These are phyloP conservation scores for Clusia tigrina DNA, from an alignment of 2,888 invertebrate species.

Conservation along the genomic window DNA sequence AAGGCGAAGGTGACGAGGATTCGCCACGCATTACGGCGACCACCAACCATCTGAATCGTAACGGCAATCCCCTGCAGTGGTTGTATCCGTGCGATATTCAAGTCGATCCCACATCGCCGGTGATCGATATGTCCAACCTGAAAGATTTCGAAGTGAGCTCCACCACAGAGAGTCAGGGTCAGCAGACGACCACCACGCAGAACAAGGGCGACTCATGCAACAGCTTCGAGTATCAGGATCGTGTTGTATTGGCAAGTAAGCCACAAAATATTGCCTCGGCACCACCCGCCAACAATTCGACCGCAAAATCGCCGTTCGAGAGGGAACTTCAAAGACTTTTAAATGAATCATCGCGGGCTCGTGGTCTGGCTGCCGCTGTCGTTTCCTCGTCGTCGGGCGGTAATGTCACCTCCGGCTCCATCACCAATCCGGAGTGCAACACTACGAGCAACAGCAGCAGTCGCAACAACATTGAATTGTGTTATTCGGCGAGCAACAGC, in stretches of 20 bases:
- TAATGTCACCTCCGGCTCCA: conserved; percentile 39
- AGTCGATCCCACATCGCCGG: conserved; percentile 64
- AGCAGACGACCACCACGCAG: conserved; percentile 68
- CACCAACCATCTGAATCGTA: conserved; percentile 47
- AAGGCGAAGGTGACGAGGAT: conserved; percentile 69
- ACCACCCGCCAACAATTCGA: conserved; percentile 32
- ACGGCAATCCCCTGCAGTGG: conserved; percentile 68
- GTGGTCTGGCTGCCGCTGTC: conserved; percentile 46
- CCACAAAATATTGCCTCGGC: conserved; percentile 20
- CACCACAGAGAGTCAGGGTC: conserved; percentile 66
- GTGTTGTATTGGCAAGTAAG: conserved; percentile 45
- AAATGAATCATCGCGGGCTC: conserved; percentile 68
- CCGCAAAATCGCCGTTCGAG: conserved; percentile 75
- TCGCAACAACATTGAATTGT: conserved; percentile 57
- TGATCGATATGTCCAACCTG: conserved; percentile 59
- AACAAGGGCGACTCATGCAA: conserved; percentile 72
- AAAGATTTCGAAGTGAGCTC: conserved; percentile 65
- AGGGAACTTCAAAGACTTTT: conserved; percentile 80
- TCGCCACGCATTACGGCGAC: conserved; percentile 54
- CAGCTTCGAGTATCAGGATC: conserved; percentile 71
- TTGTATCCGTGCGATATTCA: conserved; percentile 72
- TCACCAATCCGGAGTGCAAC: conserved; percentile 37
- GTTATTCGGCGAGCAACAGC: conserved; percentile 60
- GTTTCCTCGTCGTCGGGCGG: conserved; percentile 38
- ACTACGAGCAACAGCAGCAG: conserved; percentile 56